A percentile compares a stretch with the other conserved stretches of the same genome.
phyloP scores from a whole-genome alignment of 23 tunicate genomes.

The Oikopleura dioica region DNA sequence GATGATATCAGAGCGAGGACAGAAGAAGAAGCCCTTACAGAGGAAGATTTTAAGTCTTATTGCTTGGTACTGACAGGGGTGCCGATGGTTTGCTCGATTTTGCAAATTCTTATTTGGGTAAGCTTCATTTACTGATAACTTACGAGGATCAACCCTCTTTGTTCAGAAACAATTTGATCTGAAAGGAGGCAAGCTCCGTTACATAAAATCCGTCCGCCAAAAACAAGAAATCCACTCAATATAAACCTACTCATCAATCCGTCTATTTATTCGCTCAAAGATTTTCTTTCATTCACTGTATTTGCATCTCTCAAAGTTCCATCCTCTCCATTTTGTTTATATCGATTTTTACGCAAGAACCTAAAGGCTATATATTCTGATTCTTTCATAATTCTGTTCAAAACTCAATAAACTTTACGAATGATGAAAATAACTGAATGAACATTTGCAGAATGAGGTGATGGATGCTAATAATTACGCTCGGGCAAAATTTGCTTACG shows the following conservation, averaged over 20 bases:
- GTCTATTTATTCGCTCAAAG: too few relatives aligned
- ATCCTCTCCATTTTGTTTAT: too few relatives aligned
- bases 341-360: too few relatives aligned
- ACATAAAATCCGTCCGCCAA: background rate
- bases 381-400: background rate
- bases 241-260: too few relatives aligned
- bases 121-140: too few relatives aligned
- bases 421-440: background rate
- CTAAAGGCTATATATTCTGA: background rate
- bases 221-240: background rate
- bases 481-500: too few relatives aligned
- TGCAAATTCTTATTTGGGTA: background rate
- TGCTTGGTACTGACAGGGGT: background rate
- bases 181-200: background rate
- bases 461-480: too few relatives aligned
- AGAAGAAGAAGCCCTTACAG: background rate
- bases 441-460: too few relatives aligned
- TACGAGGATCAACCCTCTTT: too few relatives aligned
- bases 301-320: too few relatives aligned
- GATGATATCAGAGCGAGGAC: background rate
- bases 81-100: background rate
- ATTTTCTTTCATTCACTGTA: too few relatives aligned
- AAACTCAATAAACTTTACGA: background rate
- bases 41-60: background rate
- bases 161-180: background rate